A percentile compares a stretch with the other conserved stretches of the same genome.
Evolutionary conservation across 2,888 invertebrate species (phyloP).

Genomic region (Vanessa cardui): DNA sequence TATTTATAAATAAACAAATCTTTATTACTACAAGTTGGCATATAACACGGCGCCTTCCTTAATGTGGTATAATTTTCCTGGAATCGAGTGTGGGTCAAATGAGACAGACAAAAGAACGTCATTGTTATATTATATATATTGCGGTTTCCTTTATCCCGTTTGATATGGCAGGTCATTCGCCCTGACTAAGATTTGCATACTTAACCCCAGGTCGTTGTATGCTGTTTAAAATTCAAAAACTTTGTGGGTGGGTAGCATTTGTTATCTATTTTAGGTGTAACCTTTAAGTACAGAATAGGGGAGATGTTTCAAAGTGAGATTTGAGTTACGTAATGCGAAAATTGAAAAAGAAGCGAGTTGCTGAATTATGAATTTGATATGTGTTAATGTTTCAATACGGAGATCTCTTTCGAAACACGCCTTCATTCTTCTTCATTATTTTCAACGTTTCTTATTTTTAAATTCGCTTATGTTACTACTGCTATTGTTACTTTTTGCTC

Average conservation of each 20-base stretch:
- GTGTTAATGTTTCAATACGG: no score
- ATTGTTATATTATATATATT: conserved; percentile 33
- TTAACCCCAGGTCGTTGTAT: conserved; percentile 28
- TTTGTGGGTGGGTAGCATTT: conserved; percentile 16
- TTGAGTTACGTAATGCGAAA: background rate
- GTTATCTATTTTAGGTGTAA: conserved; percentile 18
- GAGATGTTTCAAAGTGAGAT: background rate
- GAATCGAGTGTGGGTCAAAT: background rate
- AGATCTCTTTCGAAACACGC: no score
- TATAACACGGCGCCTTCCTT: background rate
- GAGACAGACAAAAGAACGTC: conserved; percentile 12
- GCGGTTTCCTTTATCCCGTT: conserved; percentile 35
- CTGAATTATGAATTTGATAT: no score
- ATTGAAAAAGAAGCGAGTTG: background rate
- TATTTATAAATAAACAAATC: background rate
- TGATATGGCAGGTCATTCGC: conserved; percentile 35
- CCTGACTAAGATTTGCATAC: conserved; percentile 36
- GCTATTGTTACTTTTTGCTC: no score
- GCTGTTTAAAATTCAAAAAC: conserved; percentile 36
- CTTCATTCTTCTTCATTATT: no score
- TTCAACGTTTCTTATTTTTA: no score
- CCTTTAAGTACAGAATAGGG: conserved; percentile 8
- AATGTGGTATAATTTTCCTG: background rate
- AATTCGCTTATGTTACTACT: no score
- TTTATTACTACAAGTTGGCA: background rate